Conservation (phyloP, 2,113 vertebrate species). For the Phalacrocorax carbo region DNA sequence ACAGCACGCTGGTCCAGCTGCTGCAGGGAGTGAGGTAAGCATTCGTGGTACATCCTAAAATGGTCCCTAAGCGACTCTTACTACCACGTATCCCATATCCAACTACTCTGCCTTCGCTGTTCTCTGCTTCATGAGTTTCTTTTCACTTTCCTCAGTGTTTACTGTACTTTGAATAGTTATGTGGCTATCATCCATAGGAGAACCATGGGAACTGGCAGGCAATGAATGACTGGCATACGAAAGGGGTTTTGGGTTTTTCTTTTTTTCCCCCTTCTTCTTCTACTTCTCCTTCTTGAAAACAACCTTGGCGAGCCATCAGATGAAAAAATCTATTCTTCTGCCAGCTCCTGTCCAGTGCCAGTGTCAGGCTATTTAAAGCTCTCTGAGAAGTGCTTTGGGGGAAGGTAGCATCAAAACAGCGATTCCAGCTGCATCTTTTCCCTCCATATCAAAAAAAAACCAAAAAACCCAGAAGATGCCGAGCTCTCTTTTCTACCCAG, state of each 20-base stretch:
- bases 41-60: background rate
- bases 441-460: background rate
- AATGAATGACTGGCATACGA: slow-evolving; percentile 49
- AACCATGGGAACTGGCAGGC: slow-evolving; percentile 56
- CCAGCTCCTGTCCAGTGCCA: slow-evolving; percentile 51
- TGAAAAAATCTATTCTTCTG: slow-evolving; percentile 34
- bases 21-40: background rate
- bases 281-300: slow-evolving; percentile 44
- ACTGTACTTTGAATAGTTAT: slow-evolving; percentile 45
- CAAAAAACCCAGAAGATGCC: background rate
- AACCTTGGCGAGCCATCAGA: slow-evolving; percentile 56
- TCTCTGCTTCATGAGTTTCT: slow-evolving; percentile 33
- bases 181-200: slow-evolving; percentile 46
- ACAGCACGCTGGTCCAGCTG: background rate
- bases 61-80: background rate
- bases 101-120: background rate
- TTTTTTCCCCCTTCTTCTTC: background rate
- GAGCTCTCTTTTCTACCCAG: background rate
- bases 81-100: background rate
- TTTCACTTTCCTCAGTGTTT: slow-evolving; percentile 34
- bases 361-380: slow-evolving; percentile 58
- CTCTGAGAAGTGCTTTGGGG: background rate
- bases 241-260: background rate
- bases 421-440: background rate
- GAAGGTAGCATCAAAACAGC: slow-evolving; percentile 7